Percentiles rank a stretch among this genome's conserved stretches.
Conservation (phyloP, 2,888 invertebrate genomes). For the Drosophila paranaensis region DNA sequence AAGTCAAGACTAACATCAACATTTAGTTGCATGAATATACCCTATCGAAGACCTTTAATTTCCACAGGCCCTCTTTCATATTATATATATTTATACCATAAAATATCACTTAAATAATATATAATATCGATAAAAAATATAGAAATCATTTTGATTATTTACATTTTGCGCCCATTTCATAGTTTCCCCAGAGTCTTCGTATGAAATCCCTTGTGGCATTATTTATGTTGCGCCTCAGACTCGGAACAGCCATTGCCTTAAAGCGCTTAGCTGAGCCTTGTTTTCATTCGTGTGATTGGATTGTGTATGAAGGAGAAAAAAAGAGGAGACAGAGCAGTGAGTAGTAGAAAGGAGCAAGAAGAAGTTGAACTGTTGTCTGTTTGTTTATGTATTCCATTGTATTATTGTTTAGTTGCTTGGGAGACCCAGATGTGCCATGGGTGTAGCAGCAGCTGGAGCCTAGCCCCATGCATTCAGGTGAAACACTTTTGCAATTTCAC, state of each 20-base stretch:
- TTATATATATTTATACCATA: neutral
- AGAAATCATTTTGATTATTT: constrained; percentile 1
- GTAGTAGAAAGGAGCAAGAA: neutral
- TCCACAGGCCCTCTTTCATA: no score
- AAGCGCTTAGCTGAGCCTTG: constrained; percentile 5
- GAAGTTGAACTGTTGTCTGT: constrained; percentile 9
- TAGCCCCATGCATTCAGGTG: constrained; percentile 75
- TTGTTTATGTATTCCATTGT: constrained; percentile 40
- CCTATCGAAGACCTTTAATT: no score
- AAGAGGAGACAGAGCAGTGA: no score
- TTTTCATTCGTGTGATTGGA: constrained; percentile 14
- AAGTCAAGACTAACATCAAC: no score
- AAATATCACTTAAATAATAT: neutral
- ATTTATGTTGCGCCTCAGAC: constrained; percentile 4
- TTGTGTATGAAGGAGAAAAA: constrained; percentile 6
- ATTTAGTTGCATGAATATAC: no score
- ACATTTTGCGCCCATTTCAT: neutral
- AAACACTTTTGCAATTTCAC: constrained; percentile 82
- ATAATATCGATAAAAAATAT: neutral
- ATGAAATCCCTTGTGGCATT: constrained; percentile 17
- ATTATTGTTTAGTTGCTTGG: constrained; percentile 50
- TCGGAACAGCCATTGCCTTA: constrained; percentile 3
- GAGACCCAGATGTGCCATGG: constrained; percentile 41
- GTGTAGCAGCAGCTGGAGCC: constrained; percentile 40
- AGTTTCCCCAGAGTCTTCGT: neutral